A percentile compares a stretch with the other conserved stretches of the same genome.
Evolutionary conservation across 2,888 invertebrate genomes (phyloP).

Genomic region (Drosophila differens): DNA sequence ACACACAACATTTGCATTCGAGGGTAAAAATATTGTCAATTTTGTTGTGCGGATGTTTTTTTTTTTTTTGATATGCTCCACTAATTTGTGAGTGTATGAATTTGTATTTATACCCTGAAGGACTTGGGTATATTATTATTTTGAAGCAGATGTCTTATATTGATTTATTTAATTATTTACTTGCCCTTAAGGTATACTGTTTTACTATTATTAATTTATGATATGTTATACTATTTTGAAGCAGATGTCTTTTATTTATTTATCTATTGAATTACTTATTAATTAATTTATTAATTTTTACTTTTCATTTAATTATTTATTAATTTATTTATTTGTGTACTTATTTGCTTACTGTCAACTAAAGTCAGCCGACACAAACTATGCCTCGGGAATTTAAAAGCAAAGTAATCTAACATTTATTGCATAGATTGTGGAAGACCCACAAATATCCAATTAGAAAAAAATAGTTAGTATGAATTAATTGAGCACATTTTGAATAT

Average conservation of each 20-base stretch:
- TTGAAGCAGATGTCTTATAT: background rate
- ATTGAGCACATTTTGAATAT: too few species aligned
- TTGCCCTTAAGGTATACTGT: background rate
- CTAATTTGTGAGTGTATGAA: slow-evolving; percentile 42
- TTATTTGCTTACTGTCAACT: too few species aligned
- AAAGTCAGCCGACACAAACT: too few species aligned
- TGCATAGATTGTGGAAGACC: background rate
- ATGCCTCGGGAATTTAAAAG: too few species aligned
- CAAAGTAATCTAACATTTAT: too few species aligned
- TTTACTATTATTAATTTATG: background rate
- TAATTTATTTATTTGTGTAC: background rate
- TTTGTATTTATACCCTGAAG: background rate
- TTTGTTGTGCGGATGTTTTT: slow-evolving; percentile 48
- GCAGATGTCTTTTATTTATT: background rate
- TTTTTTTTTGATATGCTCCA: slow-evolving; percentile 32
- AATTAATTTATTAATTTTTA: background rate
- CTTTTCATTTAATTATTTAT: background rate
- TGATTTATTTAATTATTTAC: background rate
- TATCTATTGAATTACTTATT: background rate
- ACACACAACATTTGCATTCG: slow-evolving; percentile 59
- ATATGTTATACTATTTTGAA: background rate
- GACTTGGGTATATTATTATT: background rate
- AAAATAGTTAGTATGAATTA: background rate
- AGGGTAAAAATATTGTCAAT: slow-evolving; percentile 73
- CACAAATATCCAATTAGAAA: background rate